phyloP scores from a whole-genome alignment of 2,797 vertebrate species.

The Arnoldichthys spilopterus region DNA sequence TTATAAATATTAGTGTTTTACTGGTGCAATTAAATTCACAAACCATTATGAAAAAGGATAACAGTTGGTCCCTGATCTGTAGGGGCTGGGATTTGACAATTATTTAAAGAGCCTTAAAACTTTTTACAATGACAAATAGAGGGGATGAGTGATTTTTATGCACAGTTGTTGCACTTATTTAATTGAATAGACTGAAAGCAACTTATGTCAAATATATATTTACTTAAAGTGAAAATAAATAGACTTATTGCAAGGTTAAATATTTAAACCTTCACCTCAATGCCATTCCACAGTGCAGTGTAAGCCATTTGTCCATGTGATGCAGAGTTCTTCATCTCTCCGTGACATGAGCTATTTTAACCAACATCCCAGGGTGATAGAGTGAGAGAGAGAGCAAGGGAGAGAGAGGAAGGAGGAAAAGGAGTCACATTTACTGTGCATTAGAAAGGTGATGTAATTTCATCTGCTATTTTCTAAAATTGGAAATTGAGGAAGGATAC shows the following conservation, averaged over 20 bases:
- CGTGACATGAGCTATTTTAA: conserved; percentile 36
- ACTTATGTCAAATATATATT: too few relatives aligned
- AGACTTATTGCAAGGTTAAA: neutral
- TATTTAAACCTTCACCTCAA: neutral
- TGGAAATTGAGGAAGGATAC: conserved; percentile 47
- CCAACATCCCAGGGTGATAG: conserved; percentile 12
- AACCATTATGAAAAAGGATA: too few relatives aligned
- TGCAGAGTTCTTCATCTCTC: conserved; percentile 16
- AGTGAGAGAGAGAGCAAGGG: neutral
- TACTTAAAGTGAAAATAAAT: neutral
- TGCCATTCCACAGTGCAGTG: neutral
- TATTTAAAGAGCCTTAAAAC: too few relatives aligned
- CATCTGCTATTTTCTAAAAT: conserved; percentile 61
- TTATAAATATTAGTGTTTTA: too few relatives aligned
- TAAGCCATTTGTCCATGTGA: conserved; percentile 2
- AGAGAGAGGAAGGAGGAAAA: neutral
- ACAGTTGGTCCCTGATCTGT: too few relatives aligned
- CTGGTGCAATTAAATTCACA: too few relatives aligned
- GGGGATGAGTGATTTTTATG: too few relatives aligned
- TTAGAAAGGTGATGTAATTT: conserved; percentile 56
- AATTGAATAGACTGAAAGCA: too few relatives aligned
- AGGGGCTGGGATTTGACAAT: too few relatives aligned
- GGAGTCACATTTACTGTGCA: conserved; percentile 49
- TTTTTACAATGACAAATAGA: too few relatives aligned
- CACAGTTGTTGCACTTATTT: too few relatives aligned